Base-by-base conservation (phyloP, 2,888 invertebrate genomes). In the Leptinotarsa peninsularis region DNA sequence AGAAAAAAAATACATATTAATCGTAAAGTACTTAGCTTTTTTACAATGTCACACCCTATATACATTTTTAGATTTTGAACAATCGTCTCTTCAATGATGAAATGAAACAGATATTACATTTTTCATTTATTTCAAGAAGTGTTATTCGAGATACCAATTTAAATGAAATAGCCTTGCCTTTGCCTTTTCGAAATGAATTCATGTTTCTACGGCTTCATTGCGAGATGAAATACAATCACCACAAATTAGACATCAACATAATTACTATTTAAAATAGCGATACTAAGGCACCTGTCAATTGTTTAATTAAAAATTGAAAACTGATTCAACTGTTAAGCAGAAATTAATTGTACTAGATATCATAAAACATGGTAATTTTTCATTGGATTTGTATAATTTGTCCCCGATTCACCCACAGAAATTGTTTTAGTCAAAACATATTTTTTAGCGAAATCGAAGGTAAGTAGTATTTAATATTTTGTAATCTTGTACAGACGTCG, bases 201-300 rank as follows among this genome's bases (percentile, higher is more conserved):
- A 23, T 58, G 4, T 58, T 58, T 58, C 23, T 58, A 58, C 2
- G 23, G 43, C 13, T 3, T 43, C 10, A 13, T 43, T 43, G 43
- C 10, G 3, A 43, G 43, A 43, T 10, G 1, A 43, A 10, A n/a
- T 33, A 63, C 27, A 63, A 63, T 63, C 14, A 43, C 10, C 43
- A 63, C 13, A 33, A 63, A 27, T 33, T 63, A 43, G 10, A 63
- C 63, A 63, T 43, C n/a, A n/a, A 27, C 17, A 63, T 33, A 63
- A 15, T 23, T 58, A 14, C 15, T 23, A 23, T 23, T 21, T 4
- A 23, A 58, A 63, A 63, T 63, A 43, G 33, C n/a, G n/a, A 27
- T 33, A 43, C 63, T 63, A 63, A 63, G 63, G 63, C 63, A 43
- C 33, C 63, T 33, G n/a, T 63, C 15, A n/a, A 33, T 63, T 63